Percentiles rank a stretch among this genome's conserved stretches.
Evolutionary conservation across 2,888 invertebrate species (phyloP).

Genomic region (Synanthedon vespiformis): DNA sequence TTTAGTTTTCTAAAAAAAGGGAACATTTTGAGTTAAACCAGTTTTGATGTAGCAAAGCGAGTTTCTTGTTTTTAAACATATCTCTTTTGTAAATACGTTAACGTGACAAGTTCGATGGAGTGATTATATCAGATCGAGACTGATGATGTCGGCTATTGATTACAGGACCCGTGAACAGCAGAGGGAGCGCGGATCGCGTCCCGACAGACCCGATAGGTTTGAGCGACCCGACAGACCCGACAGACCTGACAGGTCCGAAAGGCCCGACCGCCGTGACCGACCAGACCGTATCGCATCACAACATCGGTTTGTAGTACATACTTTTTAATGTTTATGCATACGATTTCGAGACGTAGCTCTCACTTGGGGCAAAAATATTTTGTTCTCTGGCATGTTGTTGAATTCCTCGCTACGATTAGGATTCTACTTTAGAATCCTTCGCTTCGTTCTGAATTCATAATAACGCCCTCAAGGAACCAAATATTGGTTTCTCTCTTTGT

Average conservation of each 20-base stretch:
- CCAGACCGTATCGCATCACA: constrained; percentile 15
- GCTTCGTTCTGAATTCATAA: too few relatives aligned
- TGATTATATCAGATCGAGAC: not conserved
- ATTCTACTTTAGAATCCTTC: too few relatives aligned
- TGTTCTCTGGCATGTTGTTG: too few relatives aligned
- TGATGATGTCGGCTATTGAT: not conserved
- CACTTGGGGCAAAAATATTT: too few relatives aligned
- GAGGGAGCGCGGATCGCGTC: constrained; percentile 26
- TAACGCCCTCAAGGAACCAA: too few relatives aligned
- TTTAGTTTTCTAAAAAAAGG: not conserved
- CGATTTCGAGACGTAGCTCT: too few relatives aligned
- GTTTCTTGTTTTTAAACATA: not conserved
- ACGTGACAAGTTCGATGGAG: not conserved
- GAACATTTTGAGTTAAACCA: not conserved
- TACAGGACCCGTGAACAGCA: constrained; percentile 39
- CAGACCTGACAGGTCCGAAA: constrained; percentile 27
- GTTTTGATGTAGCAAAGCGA: not conserved
- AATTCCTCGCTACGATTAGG: too few relatives aligned
- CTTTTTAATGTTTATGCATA: too few relatives aligned
- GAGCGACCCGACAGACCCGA: constrained; percentile 18
- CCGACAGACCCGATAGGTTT: not conserved
- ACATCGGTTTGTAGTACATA: too few relatives aligned
- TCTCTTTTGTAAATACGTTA: not conserved
- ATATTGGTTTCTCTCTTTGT: too few relatives aligned
- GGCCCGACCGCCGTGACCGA: constrained; percentile 40